Conservation (phyloP, 2,888 invertebrate species). For the Tethea ocularis region DNA sequence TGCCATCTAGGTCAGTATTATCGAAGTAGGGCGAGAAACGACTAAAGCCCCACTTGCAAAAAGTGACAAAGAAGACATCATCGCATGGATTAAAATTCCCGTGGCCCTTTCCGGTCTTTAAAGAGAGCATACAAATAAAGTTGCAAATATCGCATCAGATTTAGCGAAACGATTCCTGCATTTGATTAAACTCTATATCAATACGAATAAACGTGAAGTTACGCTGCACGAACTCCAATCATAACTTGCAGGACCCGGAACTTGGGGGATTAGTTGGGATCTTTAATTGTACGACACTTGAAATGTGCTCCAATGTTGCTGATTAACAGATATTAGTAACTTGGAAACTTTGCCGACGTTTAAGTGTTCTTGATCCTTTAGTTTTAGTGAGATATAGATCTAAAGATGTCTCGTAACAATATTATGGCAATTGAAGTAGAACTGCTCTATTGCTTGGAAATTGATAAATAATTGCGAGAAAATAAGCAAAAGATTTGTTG, state of each 20-base stretch:
- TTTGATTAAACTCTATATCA: neutral
- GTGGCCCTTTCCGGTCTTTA: neutral
- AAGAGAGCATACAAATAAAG: neutral
- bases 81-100: neutral
- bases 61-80: neutral
- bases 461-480: too few species aligned
- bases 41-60: neutral
- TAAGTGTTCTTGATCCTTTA: neutral
- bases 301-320: slow-evolving; percentile 1
- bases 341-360: neutral
- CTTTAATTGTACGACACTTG: slow-evolving; percentile 2
- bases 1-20: neutral
- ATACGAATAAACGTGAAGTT: neutral
- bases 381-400: neutral
- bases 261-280: neutral
- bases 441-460: too few species aligned
- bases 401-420: neutral
- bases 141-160: neutral
- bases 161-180: neutral
- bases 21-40: neutral
- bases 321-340: neutral
- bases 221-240: neutral
- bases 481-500: too few species aligned
- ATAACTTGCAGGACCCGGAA: neutral
- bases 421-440: neutral